phyloP scores from a whole-genome alignment of 1,140 invertebrate genomes.

The Spodoptera litura region DNA sequence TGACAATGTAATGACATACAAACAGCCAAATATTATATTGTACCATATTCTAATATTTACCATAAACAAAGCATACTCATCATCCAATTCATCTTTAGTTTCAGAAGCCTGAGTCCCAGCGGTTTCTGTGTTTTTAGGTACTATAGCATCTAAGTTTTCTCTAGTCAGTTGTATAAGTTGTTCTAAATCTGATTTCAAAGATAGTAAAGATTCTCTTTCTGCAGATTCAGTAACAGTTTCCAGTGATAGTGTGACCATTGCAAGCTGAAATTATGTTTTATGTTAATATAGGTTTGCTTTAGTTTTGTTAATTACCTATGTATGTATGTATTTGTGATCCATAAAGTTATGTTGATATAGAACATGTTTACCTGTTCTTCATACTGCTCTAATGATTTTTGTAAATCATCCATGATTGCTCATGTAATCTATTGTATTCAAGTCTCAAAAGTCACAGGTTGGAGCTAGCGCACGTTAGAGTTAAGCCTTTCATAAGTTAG shows the following conservation, averaged over 20 bases:
- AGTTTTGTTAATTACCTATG: background rate
- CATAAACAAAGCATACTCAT: constrained; percentile 91
- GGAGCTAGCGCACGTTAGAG: no score
- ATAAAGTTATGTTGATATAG: constrained; percentile 13
- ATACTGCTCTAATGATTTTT: constrained; percentile 83
- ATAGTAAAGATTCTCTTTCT: constrained; percentile 87
- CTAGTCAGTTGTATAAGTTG: constrained; percentile 89
- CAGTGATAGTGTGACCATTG: constrained; percentile 87
- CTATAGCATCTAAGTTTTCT: constrained; percentile 83
- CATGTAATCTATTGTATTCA: background rate
- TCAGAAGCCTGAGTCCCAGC: constrained; percentile 51
- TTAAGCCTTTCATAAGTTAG: no score
- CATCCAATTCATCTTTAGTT: constrained; percentile 80
- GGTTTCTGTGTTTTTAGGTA: constrained; percentile 46
- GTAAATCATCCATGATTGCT: constrained; percentile 67
- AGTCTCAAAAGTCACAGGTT: no score
- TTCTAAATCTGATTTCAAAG: constrained; percentile 88
- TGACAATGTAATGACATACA: no score
- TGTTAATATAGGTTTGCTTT: no score
- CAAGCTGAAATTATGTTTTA: constrained; percentile 81
- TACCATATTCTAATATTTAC: constrained; percentile 68
- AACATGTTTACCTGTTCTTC: constrained; percentile 80
- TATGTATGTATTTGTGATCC: constrained; percentile 1
- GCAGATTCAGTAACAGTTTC: constrained; percentile 78
- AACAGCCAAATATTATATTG: background rate